These are phyloP conservation scores for Xylophagus ater DNA, from an alignment of 2,888 invertebrate species.

Conservation along the genomic window DNA sequence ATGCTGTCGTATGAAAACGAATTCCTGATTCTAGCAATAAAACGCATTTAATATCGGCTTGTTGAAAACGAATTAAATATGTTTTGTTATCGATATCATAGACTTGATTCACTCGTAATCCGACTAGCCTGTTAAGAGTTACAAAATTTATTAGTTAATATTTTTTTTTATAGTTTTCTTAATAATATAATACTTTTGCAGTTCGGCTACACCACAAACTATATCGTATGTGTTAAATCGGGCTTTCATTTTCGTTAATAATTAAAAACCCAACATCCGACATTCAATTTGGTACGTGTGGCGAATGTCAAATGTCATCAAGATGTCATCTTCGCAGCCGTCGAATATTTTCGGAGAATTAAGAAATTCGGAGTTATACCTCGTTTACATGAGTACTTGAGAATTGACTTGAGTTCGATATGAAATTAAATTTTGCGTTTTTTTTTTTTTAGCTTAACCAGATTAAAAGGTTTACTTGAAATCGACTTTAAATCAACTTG, in stretches of 20 bases:
- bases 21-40: slow-evolving; percentile 89
- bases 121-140: slow-evolving; percentile 54
- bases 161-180: not conserved
- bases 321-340: too few relatives aligned
- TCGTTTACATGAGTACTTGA: too few relatives aligned
- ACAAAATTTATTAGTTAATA: slow-evolving; percentile 8
- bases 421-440: too few relatives aligned
- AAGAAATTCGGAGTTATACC: too few relatives aligned
- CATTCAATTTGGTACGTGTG: too few relatives aligned
- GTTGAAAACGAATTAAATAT: slow-evolving; percentile 78
- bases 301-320: too few relatives aligned
- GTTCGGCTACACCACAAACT: slow-evolving; percentile 74
- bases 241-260: slow-evolving; percentile 89
- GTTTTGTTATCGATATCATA: slow-evolving; percentile 97
- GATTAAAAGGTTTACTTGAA: too few relatives aligned
- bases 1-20: slow-evolving; percentile 85
- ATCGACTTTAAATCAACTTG: too few relatives aligned
- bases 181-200: slow-evolving; percentile 53
- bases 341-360: too few relatives aligned
- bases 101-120: slow-evolving; percentile 90
- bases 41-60: slow-evolving; percentile 77
- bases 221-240: slow-evolving; percentile 90
- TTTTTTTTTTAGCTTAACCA: too few relatives aligned
- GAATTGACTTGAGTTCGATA: too few relatives aligned
- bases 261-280: too few relatives aligned